Percentiles rank a stretch among this genome's conserved stretches.
Conservation (phyloP, 2,888 invertebrate species). For the Malthinus seriepunctatus region DNA sequence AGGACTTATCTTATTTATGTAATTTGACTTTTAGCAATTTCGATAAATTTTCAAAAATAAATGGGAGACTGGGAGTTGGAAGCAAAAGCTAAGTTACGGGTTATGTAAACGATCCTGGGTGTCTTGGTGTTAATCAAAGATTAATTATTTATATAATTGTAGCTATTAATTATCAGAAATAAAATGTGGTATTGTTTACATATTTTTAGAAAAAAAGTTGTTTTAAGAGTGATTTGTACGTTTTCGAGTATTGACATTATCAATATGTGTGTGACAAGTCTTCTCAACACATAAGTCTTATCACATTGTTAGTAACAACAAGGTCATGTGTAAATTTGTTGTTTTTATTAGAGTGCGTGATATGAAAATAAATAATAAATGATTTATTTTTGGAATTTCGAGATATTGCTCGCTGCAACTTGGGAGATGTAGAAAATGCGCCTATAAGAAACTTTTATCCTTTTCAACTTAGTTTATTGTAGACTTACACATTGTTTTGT, state of each 20-base stretch:
- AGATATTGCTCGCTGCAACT: neutral
- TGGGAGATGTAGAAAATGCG: neutral
- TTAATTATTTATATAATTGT: neutral
- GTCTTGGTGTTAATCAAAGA: neutral
- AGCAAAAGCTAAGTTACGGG: too few species aligned
- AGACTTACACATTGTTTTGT: conserved; percentile 5
- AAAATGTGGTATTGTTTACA: conserved; percentile 4
- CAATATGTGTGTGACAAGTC: conserved; percentile 9
- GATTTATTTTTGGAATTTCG: neutral
- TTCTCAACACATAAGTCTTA: conserved; percentile 8
- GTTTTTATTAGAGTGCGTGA: conserved; percentile 3
- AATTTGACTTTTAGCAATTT: too few species aligned
- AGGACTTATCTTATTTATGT: too few species aligned
- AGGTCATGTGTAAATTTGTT: conserved; percentile 18
- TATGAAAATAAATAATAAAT: conserved; percentile 2
- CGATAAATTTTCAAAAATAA: too few species aligned
- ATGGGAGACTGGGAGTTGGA: too few species aligned
- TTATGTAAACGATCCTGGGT: too few species aligned
- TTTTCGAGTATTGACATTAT: conserved; percentile 2
- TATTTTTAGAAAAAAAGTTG: neutral
- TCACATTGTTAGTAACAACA: conserved; percentile 3
- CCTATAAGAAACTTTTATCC: too few species aligned
- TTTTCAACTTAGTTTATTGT: neutral
- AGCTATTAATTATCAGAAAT: neutral
- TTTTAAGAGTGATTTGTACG: neutral